Evolutionary conservation across 2,888 invertebrate species (phyloP).

Genomic region (Coelogynopora nodosa): DNA sequence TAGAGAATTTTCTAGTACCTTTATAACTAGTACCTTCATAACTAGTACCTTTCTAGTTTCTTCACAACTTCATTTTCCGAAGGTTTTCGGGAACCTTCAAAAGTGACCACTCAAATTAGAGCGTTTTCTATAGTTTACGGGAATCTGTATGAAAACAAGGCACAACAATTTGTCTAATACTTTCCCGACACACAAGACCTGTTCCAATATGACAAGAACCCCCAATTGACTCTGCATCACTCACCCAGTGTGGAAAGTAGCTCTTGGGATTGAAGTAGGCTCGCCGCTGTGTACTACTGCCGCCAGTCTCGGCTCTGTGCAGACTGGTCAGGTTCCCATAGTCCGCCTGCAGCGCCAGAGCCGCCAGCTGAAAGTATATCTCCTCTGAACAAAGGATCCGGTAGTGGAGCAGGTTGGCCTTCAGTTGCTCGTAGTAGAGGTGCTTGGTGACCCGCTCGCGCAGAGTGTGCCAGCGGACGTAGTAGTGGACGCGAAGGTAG

Average conservation of each 20-base stretch:
- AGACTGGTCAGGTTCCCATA: conserved; percentile 65
- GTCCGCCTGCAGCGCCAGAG: conserved; percentile 85
- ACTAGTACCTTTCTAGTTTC: too few relatives aligned
- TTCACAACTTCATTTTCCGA: too few relatives aligned
- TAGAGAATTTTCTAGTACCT: too few relatives aligned
- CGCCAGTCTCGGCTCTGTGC: conserved; percentile 67
- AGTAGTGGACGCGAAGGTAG: not conserved
- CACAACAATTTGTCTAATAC: too few relatives aligned
- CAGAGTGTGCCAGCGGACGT: not conserved
- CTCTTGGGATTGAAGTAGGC: conserved; percentile 74
- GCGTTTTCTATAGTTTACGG: too few relatives aligned
- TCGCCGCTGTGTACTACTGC: conserved; percentile 48
- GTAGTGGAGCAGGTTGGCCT: conserved; percentile 72
- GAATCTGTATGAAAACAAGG: too few relatives aligned
- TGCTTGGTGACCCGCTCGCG: conserved; percentile 82
- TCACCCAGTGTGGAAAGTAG: conserved; percentile 72
- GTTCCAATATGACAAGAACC: not conserved
- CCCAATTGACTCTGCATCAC: too few relatives aligned
- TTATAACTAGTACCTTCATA: too few relatives aligned
- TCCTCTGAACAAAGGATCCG: conserved; percentile 63
- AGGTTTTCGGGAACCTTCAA: too few relatives aligned
- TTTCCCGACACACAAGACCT: too few relatives aligned
- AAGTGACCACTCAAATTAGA: too few relatives aligned
- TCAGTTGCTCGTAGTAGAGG: conserved; percentile 88
- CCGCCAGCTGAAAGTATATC: conserved; percentile 72